Conservation (phyloP, 2,113 vertebrate species). For the Nothobranchius furzeri region DNA sequence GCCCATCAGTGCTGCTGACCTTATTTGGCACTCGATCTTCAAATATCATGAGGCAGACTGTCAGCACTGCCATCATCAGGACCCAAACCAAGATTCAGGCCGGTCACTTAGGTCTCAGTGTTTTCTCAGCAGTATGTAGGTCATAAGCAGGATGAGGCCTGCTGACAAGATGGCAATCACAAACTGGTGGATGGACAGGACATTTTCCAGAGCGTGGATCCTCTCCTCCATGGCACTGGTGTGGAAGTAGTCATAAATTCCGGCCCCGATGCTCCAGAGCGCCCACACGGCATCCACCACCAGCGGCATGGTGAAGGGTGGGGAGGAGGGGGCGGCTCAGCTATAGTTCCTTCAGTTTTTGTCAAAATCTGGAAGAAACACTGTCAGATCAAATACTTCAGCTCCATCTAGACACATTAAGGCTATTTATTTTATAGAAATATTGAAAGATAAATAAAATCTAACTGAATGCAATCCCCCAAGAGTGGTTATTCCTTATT, state of each 20-base stretch:
- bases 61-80: not conserved
- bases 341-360: not conserved
- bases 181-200: conserved; percentile 75
- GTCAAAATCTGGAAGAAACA: conserved; percentile 28
- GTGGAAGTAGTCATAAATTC: conserved; percentile 78
- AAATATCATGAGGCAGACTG: not conserved
- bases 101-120: conserved; percentile 40
- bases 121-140: conserved; percentile 74
- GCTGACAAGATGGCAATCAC: conserved; percentile 68
- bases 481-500: no score
- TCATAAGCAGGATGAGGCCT: conserved; percentile 71
- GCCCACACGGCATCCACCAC: conserved; percentile 75
- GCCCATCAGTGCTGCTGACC: conserved; percentile 20
- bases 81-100: not conserved
- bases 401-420: no score
- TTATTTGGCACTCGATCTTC: conserved; percentile 7
- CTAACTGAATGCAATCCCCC: no score
- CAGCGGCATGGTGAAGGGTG: conserved; percentile 60
- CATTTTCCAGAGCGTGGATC: conserved; percentile 74
- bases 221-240: conserved; percentile 79
- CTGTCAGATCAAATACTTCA: no score
- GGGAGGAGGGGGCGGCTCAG: conserved; percentile 3
- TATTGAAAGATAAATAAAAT: no score
- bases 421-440: no score
- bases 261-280: conserved; percentile 74